These are phyloP conservation scores for Clitarchus hookeri DNA, from an alignment of 2,888 invertebrate species.

Conservation along the genomic window DNA sequence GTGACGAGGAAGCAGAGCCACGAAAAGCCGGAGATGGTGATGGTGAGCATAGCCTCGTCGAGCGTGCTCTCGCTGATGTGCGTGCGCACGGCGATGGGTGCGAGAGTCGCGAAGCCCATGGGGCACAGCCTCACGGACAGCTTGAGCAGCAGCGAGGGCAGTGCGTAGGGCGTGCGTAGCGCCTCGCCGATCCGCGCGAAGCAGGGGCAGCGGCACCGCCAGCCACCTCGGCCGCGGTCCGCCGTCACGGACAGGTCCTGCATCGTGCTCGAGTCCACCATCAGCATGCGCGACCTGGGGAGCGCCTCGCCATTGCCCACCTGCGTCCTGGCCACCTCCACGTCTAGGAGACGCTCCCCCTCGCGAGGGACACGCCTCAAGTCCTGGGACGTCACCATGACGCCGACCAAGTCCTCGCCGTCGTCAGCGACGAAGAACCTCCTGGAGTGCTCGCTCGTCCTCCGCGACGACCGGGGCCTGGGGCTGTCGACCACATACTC, in stretches of 20 bases:
- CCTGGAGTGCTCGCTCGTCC: too few species aligned
- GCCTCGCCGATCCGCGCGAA: not conserved
- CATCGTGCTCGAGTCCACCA: not conserved
- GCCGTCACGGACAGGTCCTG: not conserved
- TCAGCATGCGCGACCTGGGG: not conserved
- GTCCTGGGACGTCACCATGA: too few species aligned
- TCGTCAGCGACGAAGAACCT: too few species aligned
- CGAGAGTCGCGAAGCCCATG: slow-evolving; percentile 5
- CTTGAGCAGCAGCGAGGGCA: not conserved
- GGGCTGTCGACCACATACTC: not conserved
- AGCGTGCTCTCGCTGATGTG: slow-evolving; percentile 18
- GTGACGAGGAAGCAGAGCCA: slow-evolving; percentile 18
- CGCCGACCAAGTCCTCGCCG: too few species aligned
- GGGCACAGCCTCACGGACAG: slow-evolving; percentile 5
- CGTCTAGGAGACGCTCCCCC: not conserved
- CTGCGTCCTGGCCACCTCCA: not conserved
- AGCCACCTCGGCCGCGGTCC: not conserved
- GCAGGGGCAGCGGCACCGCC: not conserved
- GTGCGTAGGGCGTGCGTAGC: not conserved
- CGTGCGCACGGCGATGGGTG: slow-evolving; percentile 12
- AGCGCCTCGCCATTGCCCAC: not conserved
- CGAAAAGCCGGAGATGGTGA: slow-evolving; percentile 20
- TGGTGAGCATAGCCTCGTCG: slow-evolving; percentile 18
- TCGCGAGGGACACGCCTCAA: not conserved
- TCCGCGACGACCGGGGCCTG: too few species aligned